These are phyloP conservation scores for Platycheirus albimanus DNA, from an alignment of 2,888 invertebrate species.

Conservation along the genomic window DNA sequence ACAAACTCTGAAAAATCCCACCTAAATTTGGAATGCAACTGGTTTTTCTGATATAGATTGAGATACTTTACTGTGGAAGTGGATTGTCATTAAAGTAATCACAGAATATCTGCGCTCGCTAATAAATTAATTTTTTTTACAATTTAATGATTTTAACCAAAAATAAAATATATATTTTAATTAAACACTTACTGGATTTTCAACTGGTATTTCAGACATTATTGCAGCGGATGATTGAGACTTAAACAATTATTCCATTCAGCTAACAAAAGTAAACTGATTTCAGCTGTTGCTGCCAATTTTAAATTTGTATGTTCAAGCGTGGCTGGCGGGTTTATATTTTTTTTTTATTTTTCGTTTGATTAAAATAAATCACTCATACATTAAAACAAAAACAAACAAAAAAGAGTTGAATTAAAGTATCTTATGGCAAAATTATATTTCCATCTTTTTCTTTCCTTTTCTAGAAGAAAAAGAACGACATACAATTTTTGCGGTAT, in stretches of 20 bases:
- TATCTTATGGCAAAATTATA: no score
- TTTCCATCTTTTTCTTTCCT: no score
- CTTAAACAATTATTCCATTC: constrained; percentile 48
- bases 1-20: background rate
- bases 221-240: constrained; percentile 14
- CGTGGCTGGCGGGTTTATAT: background rate
- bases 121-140: background rate
- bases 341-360: constrained; percentile 24
- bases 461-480: no score
- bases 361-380: constrained; percentile 49
- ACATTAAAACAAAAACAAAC: background rate
- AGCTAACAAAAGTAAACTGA: constrained; percentile 66
- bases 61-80: background rate
- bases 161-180: background rate
- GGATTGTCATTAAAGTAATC: no score
- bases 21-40: background rate
- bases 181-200: constrained; percentile 57
- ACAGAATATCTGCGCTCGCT: no score
- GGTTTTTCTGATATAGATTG: background rate
- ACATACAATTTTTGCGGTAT: no score
- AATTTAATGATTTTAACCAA: background rate
- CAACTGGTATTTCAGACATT: constrained; percentile 53
- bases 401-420: no score
- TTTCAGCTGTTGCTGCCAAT: constrained; percentile 50
- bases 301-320: constrained; percentile 27